Percentiles rank a stretch among this genome's conserved stretches.
These are phyloP conservation scores for Istiophorus platypterus DNA, from an alignment of 2,113 vertebrate genomes.

Conservation along the genomic window DNA sequence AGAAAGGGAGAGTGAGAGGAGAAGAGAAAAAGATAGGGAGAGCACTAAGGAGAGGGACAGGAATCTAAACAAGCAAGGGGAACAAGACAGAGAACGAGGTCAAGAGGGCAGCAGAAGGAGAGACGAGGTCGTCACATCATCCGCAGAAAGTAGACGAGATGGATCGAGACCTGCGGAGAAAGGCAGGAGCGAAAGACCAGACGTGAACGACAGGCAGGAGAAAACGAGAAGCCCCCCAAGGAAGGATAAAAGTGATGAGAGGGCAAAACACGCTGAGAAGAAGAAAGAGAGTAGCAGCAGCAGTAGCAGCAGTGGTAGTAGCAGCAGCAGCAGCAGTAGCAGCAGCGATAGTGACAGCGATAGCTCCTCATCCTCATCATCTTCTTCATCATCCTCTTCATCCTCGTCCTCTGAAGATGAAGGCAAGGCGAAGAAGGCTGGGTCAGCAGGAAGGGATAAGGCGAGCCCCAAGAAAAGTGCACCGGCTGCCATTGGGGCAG, in stretches of 20 bases:
- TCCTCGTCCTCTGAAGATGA: slow-evolving; percentile 79
- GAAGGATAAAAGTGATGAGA: slow-evolving; percentile 31
- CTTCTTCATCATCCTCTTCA: slow-evolving; percentile 72
- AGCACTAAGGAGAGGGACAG: slow-evolving; percentile 28
- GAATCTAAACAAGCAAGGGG: slow-evolving; percentile 33
- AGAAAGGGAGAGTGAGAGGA: slow-evolving; percentile 42
- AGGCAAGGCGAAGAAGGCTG: slow-evolving; percentile 39
- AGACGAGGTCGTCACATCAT: not conserved
- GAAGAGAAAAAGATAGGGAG: slow-evolving; percentile 26
- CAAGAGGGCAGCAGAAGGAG: slow-evolving; percentile 23
- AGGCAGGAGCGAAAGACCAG: slow-evolving; percentile 9
- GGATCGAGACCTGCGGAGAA: not conserved
- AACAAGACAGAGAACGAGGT: slow-evolving; percentile 19
- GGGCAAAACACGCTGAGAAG: slow-evolving; percentile 47
- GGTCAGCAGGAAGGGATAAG: slow-evolving; percentile 21
- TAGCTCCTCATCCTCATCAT: slow-evolving; percentile 81
- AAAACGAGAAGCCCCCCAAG: slow-evolving; percentile 40
- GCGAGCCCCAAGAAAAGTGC: not conserved
- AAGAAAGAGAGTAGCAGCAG: slow-evolving; percentile 63
- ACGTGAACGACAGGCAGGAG: slow-evolving; percentile 9
- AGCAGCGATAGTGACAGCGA: slow-evolving; percentile 73
- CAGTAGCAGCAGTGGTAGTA: slow-evolving; percentile 12
- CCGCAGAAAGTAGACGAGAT: slow-evolving; percentile 17
- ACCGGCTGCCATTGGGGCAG: slow-evolving; percentile 42
- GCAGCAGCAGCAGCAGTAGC: slow-evolving; percentile 60